Base-by-base conservation (phyloP, 2,888 invertebrate species). In the Strigamia transsilvanica region DNA sequence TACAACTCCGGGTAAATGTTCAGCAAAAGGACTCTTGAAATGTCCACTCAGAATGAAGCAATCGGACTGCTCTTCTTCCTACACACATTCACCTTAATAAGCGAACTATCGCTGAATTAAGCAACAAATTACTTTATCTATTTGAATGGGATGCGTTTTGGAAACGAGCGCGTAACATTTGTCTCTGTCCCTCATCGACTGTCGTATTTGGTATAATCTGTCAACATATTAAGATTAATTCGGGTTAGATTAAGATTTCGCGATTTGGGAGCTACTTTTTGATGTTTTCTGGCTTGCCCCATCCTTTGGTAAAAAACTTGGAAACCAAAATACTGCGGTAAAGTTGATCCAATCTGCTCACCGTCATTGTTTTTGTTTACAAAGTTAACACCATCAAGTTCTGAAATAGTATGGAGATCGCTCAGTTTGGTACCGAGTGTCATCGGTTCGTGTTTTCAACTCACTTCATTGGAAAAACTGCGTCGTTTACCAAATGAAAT, bases 281-380 rank as follows among this genome's bases (percentile, higher is more conserved):
- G 83, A 99, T 90, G 88, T 94, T 94, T 86, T 96, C 94, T 32
- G 98, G 96, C 87, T 94, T 93, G 7, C 98, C 98, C 98, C 98
- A 99, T 86, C 98, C 98, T 90, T 96, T 95, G 0, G 94, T 95
- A 87, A 98, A 99, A 88, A 98, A 96, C 88, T 94, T 94, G 0
- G 95, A 94, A 82, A 97, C 90, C 82, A 98, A 90, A 87, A 98
- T 91, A 87, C 94, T 93, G 85, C 97, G 91, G 88, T 97, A 98
- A 81, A 90, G 85, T 83, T 88, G 86, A 85, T 90, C 89, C 80
- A 89, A 84, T 81, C 85, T 86, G 84, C 89, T 89, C 85, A 87
- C 81, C 38, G 81, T 27, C 81, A 81, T 81, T 21, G 18, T 34
- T 12, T 80, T 42, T 27, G 12, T 18, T 18, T 18, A 51, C 15